Evolutionary conservation across 2,797 vertebrate genomes (phyloP).

Genomic region (Threskiornis aethiopicus): DNA sequence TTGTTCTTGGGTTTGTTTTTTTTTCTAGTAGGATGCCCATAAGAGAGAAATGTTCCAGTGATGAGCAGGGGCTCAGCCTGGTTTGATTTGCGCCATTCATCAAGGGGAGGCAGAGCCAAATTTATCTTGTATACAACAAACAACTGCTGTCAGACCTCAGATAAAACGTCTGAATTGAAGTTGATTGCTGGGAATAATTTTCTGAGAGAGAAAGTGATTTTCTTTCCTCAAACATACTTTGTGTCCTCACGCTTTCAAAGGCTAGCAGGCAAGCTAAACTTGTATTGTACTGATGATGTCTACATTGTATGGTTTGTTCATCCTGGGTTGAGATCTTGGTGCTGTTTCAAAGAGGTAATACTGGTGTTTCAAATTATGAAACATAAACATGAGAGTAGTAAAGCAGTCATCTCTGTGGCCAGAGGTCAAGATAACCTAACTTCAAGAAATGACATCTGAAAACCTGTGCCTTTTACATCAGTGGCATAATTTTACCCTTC

Average conservation of each 20-base stretch:
- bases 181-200: conserved; percentile 23
- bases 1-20: background rate
- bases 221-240: background rate
- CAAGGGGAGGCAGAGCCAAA: background rate
- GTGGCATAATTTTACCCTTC: background rate
- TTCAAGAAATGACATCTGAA: background rate
- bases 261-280: background rate
- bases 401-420: background rate
- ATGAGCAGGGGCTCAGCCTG: background rate
- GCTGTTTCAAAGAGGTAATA: background rate
- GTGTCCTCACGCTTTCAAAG: background rate
- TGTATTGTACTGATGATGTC: background rate
- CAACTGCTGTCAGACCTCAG: background rate
- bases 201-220: background rate
- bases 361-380: background rate
- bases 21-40: background rate
- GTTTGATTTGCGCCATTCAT: background rate
- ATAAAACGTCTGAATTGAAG: background rate
- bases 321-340: background rate
- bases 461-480: background rate
- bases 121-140: background rate
- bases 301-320: background rate
- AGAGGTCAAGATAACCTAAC: background rate
- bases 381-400: background rate
- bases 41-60: background rate